phyloP scores from a whole-genome alignment of 2,888 invertebrate species.

The Augochlorella aurata region DNA sequence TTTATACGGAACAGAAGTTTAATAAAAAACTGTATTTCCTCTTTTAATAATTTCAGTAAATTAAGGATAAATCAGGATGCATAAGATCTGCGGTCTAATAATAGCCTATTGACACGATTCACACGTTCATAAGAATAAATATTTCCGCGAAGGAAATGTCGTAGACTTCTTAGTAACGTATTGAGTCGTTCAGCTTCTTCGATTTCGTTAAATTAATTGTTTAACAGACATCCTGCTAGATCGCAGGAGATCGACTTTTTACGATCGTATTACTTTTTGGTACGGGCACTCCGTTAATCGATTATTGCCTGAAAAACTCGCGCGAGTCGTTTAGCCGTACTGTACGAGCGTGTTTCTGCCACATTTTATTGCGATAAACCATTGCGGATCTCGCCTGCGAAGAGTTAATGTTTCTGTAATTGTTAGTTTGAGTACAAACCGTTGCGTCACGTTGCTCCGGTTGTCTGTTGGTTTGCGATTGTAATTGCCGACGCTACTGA shows the following conservation, averaged over 20 bases:
- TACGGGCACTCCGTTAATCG: background rate
- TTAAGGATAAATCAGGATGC: no score
- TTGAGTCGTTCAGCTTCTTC: no score
- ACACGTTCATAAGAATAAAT: no score
- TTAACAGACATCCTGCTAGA: background rate
- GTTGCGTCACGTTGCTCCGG: background rate
- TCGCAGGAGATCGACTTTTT: background rate
- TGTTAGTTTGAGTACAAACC: background rate
- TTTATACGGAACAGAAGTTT: no score
- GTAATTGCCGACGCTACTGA: background rate
- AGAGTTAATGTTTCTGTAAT: background rate
- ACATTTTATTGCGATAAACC: background rate
- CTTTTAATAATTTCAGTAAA: no score
- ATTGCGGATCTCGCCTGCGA: background rate
- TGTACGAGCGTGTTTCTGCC: background rate
- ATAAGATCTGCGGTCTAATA: no score
- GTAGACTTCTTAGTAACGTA: no score
- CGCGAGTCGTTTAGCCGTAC: background rate
- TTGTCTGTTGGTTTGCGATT: background rate
- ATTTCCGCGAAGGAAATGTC: no score
- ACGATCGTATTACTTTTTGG: background rate
- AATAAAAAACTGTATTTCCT: no score
- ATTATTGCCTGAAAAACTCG: background rate
- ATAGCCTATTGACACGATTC: no score
- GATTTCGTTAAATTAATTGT: background rate